phyloP scores from a whole-genome alignment of 2,113 vertebrate genomes.

The Python bivittatus region DNA sequence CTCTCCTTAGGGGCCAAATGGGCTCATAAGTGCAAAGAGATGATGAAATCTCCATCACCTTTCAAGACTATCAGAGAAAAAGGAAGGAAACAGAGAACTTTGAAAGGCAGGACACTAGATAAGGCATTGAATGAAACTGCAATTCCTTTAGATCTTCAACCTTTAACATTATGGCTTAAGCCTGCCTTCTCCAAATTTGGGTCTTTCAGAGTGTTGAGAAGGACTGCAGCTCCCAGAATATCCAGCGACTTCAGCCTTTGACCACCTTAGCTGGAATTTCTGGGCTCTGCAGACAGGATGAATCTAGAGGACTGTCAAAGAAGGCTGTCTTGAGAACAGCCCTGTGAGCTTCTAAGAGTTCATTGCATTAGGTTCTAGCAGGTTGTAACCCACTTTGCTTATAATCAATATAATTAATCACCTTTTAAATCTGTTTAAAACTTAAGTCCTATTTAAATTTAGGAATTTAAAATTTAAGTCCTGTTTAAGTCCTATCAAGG shows the following conservation, averaged over 20 bases:
- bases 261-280: neutral
- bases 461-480: too few relatives aligned
- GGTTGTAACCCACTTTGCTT: neutral
- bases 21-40: neutral
- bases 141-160: neutral
- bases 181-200: neutral
- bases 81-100: neutral
- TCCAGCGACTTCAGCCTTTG: neutral
- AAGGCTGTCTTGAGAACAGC: neutral
- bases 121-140: neutral
- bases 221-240: neutral
- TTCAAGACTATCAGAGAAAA: neutral
- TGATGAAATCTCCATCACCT: neutral
- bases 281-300: neutral
- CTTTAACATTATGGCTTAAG: neutral
- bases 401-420: neutral
- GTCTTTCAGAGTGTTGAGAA: neutral
- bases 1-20: neutral
- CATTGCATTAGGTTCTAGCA: neutral
- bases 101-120: neutral
- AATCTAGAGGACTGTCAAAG: neutral
- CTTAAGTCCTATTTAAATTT: too few relatives aligned
- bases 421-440: neutral
- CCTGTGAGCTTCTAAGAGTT: neutral
- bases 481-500: neutral